Conservation (phyloP, 2,888 invertebrate genomes). For the Temnothorax ravouxi region DNA sequence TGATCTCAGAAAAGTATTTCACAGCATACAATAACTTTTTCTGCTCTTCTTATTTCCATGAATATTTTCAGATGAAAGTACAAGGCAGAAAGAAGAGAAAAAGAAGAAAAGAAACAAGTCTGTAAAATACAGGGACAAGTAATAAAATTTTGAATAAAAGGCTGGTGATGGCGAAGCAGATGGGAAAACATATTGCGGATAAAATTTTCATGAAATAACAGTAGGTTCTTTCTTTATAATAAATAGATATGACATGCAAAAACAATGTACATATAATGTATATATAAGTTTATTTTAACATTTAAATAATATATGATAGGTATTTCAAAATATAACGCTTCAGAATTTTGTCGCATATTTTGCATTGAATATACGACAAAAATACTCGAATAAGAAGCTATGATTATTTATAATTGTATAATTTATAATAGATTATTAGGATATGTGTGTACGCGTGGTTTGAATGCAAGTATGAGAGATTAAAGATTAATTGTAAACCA, state of each 20-base stretch:
- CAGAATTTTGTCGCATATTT: neutral
- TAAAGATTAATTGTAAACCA: no score
- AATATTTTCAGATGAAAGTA: constrained; percentile 49
- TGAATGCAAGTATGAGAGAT: no score
- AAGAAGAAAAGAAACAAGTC: neutral
- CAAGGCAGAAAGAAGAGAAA: constrained; percentile 12
- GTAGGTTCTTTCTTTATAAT: neutral
- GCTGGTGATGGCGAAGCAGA: constrained; percentile 18
- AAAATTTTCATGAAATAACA: constrained; percentile 15
- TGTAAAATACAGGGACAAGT: constrained; percentile 16
- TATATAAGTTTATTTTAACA: neutral
- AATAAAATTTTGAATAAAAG: constrained; percentile 42
- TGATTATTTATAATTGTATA: no score
- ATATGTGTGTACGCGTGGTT: no score
- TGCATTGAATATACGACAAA: neutral
- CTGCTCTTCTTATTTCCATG: constrained; percentile 29
- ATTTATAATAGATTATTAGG: no score
- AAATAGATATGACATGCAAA: neutral
- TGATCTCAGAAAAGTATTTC: constrained; percentile 52
- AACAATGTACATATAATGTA: neutral
- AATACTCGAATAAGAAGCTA: no score
- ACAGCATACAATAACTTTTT: constrained; percentile 45
- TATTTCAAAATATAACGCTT: neutral
- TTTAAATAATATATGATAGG: constrained; percentile 3
- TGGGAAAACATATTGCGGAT: constrained; percentile 19